phyloP scores from a whole-genome alignment of 2,113 vertebrate species.

The Fukomys damarensis region DNA sequence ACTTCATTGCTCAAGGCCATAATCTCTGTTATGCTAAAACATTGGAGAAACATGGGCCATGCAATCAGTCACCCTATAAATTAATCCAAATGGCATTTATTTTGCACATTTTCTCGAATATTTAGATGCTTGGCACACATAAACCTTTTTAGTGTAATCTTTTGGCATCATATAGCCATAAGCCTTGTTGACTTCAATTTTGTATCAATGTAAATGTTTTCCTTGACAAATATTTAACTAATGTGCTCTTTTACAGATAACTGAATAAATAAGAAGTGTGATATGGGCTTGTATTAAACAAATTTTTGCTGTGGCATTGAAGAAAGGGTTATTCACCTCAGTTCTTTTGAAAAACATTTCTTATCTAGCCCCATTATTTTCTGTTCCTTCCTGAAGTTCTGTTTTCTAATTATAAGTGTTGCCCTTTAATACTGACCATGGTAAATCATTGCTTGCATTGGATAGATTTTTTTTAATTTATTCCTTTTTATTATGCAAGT shows the following conservation, averaged over 20 bases:
- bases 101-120: conserved; percentile 68
- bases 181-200: conserved; percentile 58
- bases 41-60: conserved; percentile 20
- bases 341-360: not conserved
- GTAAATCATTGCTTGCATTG: conserved; percentile 54
- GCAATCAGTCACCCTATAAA: conserved; percentile 42
- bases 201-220: conserved; percentile 56
- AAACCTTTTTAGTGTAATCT: conserved; percentile 14
- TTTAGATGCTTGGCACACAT: conserved; percentile 49
- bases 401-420: conserved; percentile 38
- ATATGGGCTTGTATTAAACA: not conserved
- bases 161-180: conserved; percentile 35
- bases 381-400: not conserved
- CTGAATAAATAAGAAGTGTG: conserved; percentile 37
- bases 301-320: conserved; percentile 27
- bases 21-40: conserved; percentile 13
- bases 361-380: not conserved
- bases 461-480: conserved; percentile 44
- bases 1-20: not conserved
- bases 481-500: conserved; percentile 38
- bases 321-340: not conserved
- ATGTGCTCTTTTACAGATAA: conserved; percentile 46
- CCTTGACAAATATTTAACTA: conserved; percentile 54
- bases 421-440: conserved; percentile 59
- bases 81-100: conserved; percentile 67